These are phyloP conservation scores for Paradoxurus hermaphroditus DNA, from an alignment of 2,113 vertebrate species.

Conservation along the genomic window DNA sequence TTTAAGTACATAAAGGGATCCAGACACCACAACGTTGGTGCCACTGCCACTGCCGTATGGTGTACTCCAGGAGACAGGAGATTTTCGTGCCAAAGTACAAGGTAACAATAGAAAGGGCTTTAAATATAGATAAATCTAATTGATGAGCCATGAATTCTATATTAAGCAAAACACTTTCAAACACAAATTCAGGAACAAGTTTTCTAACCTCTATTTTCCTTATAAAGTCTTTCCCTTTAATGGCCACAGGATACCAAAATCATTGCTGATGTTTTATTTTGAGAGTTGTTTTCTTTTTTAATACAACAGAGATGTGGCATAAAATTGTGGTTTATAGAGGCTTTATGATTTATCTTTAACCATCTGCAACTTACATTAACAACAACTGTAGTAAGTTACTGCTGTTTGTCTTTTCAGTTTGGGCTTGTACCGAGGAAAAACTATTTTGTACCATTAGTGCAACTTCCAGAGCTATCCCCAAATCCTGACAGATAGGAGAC, in stretches of 20 bases:
- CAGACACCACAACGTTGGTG: background rate
- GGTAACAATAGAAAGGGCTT: background rate
- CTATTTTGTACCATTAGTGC: background rate
- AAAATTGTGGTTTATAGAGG: background rate
- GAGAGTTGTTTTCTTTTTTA: background rate
- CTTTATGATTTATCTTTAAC: background rate
- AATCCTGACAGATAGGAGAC: background rate
- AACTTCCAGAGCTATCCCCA: background rate
- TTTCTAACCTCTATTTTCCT: background rate
- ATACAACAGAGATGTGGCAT: background rate
- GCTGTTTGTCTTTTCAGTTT: background rate
- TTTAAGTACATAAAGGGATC: background rate
- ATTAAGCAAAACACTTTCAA: conserved; percentile 17
- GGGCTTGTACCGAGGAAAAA: background rate
- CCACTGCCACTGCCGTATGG: background rate
- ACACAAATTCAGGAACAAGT: background rate
- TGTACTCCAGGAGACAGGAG: background rate
- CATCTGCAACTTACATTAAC: background rate
- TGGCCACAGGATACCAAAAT: background rate
- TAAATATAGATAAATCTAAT: background rate
- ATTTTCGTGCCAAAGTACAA: background rate
- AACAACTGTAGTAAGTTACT: background rate
- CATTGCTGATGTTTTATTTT: background rate
- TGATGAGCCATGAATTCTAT: background rate
- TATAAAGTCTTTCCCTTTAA: background rate